Conservation (phyloP, 1,140 invertebrate genomes). For the Pinna nobilis region DNA sequence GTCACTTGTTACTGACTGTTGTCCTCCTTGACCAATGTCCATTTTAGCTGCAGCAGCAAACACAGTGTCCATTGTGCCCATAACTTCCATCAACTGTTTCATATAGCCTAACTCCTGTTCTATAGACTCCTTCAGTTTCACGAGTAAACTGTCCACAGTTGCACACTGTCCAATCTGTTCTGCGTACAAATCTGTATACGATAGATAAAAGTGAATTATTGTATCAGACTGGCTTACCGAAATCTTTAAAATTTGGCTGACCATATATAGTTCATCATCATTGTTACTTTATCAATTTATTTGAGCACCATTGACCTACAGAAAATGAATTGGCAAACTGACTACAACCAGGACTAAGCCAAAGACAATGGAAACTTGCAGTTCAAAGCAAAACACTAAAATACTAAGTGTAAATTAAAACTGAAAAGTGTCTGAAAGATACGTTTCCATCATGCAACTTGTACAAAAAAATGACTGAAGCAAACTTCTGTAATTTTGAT, state of each 20-base stretch:
- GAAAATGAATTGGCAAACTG: too few species aligned
- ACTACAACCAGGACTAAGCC: too few species aligned
- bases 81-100: constrained; percentile 72
- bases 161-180: constrained; percentile 69
- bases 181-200: constrained; percentile 68
- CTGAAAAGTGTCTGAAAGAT: too few species aligned
- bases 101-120: constrained; percentile 80
- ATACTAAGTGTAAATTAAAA: background rate
- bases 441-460: too few species aligned
- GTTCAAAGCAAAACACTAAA: background rate
- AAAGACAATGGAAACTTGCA: too few species aligned
- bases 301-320: too few species aligned
- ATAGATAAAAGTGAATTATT: too few species aligned
- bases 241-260: background rate
- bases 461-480: too few species aligned
- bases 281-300: background rate
- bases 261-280: background rate
- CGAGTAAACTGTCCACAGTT: constrained; percentile 79
- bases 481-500: too few species aligned
- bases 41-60: constrained; percentile 56
- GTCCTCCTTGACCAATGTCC: too few species aligned
- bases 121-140: constrained; percentile 79
- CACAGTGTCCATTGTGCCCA: constrained; percentile 71
- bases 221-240: background rate
- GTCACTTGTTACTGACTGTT: too few species aligned